Conservation (phyloP, 2,888 invertebrate species). For the Drosophila multiciliata region DNA sequence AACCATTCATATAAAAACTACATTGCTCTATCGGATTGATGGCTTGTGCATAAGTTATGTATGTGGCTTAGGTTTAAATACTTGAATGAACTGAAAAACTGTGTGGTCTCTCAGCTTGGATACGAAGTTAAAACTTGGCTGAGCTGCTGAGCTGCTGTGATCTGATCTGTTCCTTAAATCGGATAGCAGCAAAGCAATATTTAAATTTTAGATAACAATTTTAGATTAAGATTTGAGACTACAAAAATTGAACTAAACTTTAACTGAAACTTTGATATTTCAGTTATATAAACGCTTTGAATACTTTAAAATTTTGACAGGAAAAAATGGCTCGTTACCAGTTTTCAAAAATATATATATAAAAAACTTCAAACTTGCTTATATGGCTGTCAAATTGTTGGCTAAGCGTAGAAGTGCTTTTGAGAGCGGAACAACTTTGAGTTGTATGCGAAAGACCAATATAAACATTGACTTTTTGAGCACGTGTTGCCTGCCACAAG, state of each 20-base stretch:
- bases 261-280: no score
- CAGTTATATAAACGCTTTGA: background rate
- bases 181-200: background rate
- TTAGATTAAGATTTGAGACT: background rate
- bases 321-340: background rate
- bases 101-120: background rate
- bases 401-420: slow-evolving; percentile 15
- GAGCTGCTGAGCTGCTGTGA: background rate
- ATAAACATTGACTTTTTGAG: slow-evolving; percentile 52
- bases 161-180: background rate
- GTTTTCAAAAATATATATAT: background rate
- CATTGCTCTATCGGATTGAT: background rate
- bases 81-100: background rate
- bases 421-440: background rate
- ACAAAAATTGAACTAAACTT: background rate
- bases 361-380: background rate
- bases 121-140: background rate
- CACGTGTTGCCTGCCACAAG: slow-evolving; percentile 31
- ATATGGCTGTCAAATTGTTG: slow-evolving; percentile 13
- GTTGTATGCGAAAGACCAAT: slow-evolving; percentile 33
- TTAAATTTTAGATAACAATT: background rate
- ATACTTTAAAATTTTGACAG: background rate
- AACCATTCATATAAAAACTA: slow-evolving; percentile 5
- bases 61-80: background rate
- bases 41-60: background rate